Percentiles rank a stretch among this genome's conserved stretches.
These are phyloP conservation scores for Synodontis membranacea DNA, from an alignment of 2,113 vertebrate genomes.

Conservation along the genomic window DNA sequence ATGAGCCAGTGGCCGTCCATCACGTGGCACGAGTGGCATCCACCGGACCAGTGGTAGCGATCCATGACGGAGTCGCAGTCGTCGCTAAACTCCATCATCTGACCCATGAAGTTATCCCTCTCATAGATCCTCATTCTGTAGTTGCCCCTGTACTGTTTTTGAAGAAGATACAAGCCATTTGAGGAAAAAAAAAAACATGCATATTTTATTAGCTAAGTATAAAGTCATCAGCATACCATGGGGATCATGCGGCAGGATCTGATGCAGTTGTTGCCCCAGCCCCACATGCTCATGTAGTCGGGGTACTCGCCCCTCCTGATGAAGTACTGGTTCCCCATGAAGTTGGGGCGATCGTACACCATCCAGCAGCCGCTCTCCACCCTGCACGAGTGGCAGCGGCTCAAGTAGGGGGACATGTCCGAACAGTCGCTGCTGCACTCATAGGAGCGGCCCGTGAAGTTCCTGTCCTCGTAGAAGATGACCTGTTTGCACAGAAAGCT, in stretches of 20 bases:
- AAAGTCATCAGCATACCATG: constrained; percentile 48
- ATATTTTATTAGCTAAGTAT: background rate
- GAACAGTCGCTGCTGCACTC: constrained; percentile 72
- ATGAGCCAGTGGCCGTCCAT: constrained; percentile 64
- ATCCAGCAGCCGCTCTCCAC: constrained; percentile 61
- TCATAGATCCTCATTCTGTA: constrained; percentile 27
- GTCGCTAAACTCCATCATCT: background rate
- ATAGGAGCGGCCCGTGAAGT: constrained; percentile 69
- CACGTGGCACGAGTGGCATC: constrained; percentile 61
- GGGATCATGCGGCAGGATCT: constrained; percentile 66
- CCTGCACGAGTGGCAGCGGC: constrained; percentile 56
- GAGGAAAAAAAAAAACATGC: background rate
- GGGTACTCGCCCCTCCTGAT: constrained; percentile 54
- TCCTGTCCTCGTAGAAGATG: constrained; percentile 71
- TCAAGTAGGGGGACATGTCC: constrained; percentile 60
- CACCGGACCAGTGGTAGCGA: constrained; percentile 16
- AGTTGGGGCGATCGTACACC: constrained; percentile 53
- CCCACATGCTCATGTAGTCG: constrained; percentile 62
- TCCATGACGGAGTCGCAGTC: constrained; percentile 17
- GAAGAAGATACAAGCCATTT: background rate
- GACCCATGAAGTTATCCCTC: constrained; percentile 16
- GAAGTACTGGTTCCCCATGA: constrained; percentile 53
- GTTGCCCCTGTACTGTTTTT: constrained; percentile 22
- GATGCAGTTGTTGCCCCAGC: constrained; percentile 66
- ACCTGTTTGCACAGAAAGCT: constrained; percentile 51